Conservation (phyloP, 2,888 invertebrate species). For the Phortica okadai region DNA sequence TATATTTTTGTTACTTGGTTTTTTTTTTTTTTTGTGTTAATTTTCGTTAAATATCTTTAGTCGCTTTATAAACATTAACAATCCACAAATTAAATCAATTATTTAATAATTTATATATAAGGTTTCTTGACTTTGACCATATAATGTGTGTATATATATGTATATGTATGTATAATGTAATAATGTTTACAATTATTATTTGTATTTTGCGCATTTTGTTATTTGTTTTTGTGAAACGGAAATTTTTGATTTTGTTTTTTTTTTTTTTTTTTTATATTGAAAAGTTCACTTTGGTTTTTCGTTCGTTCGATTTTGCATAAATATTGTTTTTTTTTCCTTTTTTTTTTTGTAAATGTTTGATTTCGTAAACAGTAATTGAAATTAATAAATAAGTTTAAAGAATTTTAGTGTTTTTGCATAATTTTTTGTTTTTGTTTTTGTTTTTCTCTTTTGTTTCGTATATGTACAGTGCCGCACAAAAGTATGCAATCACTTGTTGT, state of each 20-base stretch:
- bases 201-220: too few relatives aligned
- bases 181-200: too few relatives aligned
- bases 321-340: not conserved
- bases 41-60: not conserved
- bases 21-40: conserved; percentile 13
- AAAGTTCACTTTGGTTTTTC: too few relatives aligned
- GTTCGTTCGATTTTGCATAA: too few relatives aligned
- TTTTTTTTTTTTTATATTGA: not conserved
- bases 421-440: too few relatives aligned
- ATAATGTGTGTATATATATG: conserved; percentile 38
- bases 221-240: not conserved
- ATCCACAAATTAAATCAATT: conserved; percentile 15
- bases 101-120: conserved; percentile 1
- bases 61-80: conserved; percentile 2
- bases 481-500: too few relatives aligned
- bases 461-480: too few relatives aligned
- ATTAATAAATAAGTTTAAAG: too few relatives aligned
- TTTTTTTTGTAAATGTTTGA: not conserved
- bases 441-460: too few relatives aligned
- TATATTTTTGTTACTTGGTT: conserved; percentile 15
- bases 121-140: too few relatives aligned
- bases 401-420: too few relatives aligned
- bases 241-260: conserved; percentile 36
- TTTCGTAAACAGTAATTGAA: too few relatives aligned
- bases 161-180: conserved; percentile 46